These are phyloP conservation scores for Tyria jacobaeae DNA, from an alignment of 2,888 invertebrate genomes.

Conservation along the genomic window DNA sequence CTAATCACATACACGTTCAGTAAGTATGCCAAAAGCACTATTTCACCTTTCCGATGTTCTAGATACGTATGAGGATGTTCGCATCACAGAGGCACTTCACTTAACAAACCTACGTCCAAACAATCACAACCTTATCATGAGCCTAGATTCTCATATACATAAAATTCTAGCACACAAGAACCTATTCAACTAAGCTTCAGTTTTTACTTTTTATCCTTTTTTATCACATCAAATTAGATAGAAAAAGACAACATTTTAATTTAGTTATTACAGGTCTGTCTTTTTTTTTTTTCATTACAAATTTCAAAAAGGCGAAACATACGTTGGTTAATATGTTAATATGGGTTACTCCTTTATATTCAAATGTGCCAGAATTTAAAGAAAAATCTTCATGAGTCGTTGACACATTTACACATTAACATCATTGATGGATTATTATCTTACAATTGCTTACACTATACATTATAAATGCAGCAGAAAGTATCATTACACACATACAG, in stretches of 20 bases:
- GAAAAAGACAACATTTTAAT: no score
- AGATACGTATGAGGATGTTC: conserved; percentile 26
- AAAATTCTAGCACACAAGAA: conserved; percentile 41
- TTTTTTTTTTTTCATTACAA: no score
- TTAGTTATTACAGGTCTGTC: no score
- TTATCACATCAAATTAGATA: not conserved
- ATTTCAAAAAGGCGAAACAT: no score
- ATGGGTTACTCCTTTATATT: conserved; percentile 15
- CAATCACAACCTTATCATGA: conserved; percentile 82
- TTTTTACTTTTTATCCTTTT: not conserved
- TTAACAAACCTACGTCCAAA: conserved; percentile 67
- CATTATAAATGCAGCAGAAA: conserved; percentile 43
- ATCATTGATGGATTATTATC: conserved; percentile 27
- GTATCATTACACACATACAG: conserved; percentile 12
- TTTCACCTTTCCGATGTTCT: not conserved
- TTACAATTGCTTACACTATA: conserved; percentile 20
- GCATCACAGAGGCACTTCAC: conserved; percentile 70
- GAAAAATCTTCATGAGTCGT: conserved; percentile 27
- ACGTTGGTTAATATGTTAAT: no score
- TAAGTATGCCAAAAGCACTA: not conserved
- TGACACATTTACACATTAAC: conserved; percentile 37
- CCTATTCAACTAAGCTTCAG: not conserved
- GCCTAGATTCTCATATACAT: conserved; percentile 59
- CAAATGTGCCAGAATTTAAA: conserved; percentile 27
- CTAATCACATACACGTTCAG: not conserved